A percentile compares a stretch with the other conserved stretches of the same genome.
Conservation (phyloP, 2,888 invertebrate genomes). For the Cremastinae sp. region DNA sequence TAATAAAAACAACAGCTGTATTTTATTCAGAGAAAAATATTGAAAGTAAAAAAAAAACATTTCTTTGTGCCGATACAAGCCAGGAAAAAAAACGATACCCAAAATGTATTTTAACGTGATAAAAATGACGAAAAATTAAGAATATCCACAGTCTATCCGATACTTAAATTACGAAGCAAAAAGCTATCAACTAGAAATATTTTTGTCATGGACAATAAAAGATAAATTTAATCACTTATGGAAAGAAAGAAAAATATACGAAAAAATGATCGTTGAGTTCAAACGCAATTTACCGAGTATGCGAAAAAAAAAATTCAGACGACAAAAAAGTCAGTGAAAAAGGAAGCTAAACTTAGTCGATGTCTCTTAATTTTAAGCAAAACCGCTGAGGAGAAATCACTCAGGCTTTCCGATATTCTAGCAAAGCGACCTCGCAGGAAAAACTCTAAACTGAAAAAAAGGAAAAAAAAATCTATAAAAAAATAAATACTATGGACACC, state of each 20-base stretch:
- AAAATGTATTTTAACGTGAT: too few species aligned
- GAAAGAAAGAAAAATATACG: slow-evolving; percentile 8
- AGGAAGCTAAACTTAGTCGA: background rate
- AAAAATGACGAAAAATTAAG: background rate
- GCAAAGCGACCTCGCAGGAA: slow-evolving; percentile 1
- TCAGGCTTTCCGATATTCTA: slow-evolving; percentile 14
- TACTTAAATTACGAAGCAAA: slow-evolving; percentile 10
- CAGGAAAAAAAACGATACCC: background rate
- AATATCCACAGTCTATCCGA: slow-evolving; percentile 31
- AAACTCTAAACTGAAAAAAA: slow-evolving; percentile 4
- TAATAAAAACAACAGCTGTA: slow-evolving; percentile 17
- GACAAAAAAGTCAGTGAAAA: slow-evolving; percentile 4
- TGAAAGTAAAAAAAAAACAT: slow-evolving; percentile 43
- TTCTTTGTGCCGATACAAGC: slow-evolving; percentile 1
- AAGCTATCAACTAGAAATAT: slow-evolving; percentile 36
- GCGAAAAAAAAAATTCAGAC: slow-evolving; percentile 18
- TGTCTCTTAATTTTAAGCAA: slow-evolving; percentile 1
- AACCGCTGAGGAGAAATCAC: slow-evolving; percentile 10
- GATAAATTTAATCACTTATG: slow-evolving; percentile 22
- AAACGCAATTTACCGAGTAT: background rate
- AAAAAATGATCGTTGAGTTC: slow-evolving; percentile 18
- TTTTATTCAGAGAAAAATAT: slow-evolving; percentile 30
- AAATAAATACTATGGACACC: background rate
- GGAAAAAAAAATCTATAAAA: background rate
- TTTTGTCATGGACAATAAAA: slow-evolving; percentile 57